Percentiles rank a stretch among this genome's conserved stretches.
These are phyloP conservation scores for Cassiopea xamachana DNA, from an alignment of 30 jellyfish, hydroid and myxozoan genomes.

Conservation along the genomic window DNA sequence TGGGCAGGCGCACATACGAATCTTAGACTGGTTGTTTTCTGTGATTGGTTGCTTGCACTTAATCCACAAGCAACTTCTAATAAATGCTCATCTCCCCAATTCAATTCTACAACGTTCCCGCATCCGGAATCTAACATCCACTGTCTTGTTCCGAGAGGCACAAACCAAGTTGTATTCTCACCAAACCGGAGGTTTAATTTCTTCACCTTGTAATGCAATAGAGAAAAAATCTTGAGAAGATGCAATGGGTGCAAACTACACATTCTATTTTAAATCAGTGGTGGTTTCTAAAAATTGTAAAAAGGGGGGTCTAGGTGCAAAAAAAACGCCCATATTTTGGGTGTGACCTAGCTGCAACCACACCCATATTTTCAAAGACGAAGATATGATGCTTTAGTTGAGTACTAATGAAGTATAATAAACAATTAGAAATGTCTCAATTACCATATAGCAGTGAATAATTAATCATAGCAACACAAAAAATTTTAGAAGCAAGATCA, in stretches of 20 bases:
- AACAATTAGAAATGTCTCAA: no score
- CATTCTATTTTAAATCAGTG: no score
- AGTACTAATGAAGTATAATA: no score
- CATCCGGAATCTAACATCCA: conserved; percentile 68
- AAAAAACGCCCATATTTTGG: no score
- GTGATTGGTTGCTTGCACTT: background rate
- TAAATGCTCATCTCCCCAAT: conserved; percentile 79
- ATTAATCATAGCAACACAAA: no score
- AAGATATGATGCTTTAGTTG: no score
- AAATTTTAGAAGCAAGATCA: no score
- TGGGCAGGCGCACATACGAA: conserved; percentile 78
- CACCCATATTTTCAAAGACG: no score
- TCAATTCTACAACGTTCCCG: conserved; percentile 57
- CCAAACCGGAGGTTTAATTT: conserved; percentile 52
- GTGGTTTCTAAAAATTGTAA: no score
- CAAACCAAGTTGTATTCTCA: conserved; percentile 53
- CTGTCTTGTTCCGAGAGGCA: conserved; percentile 51
- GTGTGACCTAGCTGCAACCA: no score
- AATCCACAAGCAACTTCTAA: background rate
- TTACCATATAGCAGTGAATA: no score
- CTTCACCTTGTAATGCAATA: conserved; percentile 16
- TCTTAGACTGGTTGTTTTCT: background rate
- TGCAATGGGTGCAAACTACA: background rate
- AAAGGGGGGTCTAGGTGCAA: no score
- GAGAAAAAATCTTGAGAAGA: background rate